Evolutionary conservation across 1,140 invertebrate genomes (phyloP).

Genomic region (Anoplolepis gracilipes): DNA sequence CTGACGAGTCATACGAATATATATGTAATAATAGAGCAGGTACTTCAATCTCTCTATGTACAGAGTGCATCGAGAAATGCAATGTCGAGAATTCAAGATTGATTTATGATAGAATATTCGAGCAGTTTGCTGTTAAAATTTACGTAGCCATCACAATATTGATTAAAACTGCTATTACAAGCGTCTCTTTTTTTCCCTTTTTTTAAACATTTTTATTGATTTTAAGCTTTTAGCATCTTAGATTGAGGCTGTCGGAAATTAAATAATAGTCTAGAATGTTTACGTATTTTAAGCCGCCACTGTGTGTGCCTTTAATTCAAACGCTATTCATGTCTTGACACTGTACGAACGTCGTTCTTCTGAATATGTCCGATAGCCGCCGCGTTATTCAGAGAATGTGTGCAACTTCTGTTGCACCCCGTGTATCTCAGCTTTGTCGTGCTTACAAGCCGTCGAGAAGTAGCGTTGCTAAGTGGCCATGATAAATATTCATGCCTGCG

Average conservation of each 20-base stretch:
- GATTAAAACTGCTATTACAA: not conserved
- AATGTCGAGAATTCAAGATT: not conserved
- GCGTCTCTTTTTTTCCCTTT: not conserved
- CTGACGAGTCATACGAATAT: slow-evolving; percentile 1
- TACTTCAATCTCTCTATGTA: not conserved
- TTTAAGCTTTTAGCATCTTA: not conserved
- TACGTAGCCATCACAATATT: too few relatives aligned
- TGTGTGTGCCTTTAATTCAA: not conserved
- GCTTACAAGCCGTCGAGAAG: slow-evolving; percentile 62
- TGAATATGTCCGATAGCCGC: not conserved
- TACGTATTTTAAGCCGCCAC: not conserved
- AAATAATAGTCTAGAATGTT: not conserved
- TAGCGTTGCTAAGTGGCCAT: slow-evolving; percentile 60
- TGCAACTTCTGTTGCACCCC: slow-evolving; percentile 44
- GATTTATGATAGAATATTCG: not conserved
- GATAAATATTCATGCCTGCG: slow-evolving; percentile 75
- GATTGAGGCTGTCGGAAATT: not conserved
- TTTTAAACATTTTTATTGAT: not conserved
- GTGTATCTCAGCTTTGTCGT: slow-evolving; percentile 35
- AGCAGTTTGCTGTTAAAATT: too few relatives aligned
- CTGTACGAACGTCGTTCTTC: not conserved
- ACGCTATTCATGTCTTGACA: not conserved
- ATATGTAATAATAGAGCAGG: not conserved
- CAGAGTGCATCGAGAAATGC: not conserved
- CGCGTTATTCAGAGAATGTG: not conserved